phyloP scores from a whole-genome alignment of 2,888 invertebrate species.

The Lepidocyrtoides sp. region DNA sequence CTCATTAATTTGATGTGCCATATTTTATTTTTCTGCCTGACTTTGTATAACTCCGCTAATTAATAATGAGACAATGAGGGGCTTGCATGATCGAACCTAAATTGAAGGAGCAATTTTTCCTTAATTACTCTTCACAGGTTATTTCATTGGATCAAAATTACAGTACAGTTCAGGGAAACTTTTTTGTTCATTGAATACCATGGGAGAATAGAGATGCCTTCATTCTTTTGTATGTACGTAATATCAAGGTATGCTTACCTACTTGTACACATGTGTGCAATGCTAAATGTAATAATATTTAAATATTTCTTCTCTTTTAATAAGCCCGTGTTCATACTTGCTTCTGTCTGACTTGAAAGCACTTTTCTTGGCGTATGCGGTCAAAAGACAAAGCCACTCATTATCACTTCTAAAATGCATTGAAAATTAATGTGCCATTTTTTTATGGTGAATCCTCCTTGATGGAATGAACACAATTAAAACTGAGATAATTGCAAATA shows the following conservation, averaged over 20 bases:
- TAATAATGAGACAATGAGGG: slow-evolving; percentile 79
- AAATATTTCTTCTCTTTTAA: slow-evolving; percentile 25
- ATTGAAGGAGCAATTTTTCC: slow-evolving; percentile 73
- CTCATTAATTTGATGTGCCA: slow-evolving; percentile 55
- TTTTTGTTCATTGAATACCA: slow-evolving; percentile 18
- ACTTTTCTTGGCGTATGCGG: slow-evolving; percentile 32
- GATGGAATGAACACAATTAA: slow-evolving; percentile 55
- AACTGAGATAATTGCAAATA: slow-evolving; percentile 63
- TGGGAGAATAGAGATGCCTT: slow-evolving; percentile 27
- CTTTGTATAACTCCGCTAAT: slow-evolving; percentile 68
- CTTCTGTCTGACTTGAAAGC: not conserved
- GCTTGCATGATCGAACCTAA: slow-evolving; percentile 73
- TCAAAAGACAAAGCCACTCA: slow-evolving; percentile 55
- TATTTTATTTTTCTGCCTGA: slow-evolving; percentile 48
- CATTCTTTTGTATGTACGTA: not conserved
- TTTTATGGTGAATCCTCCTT: slow-evolving; percentile 15
- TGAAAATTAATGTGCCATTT: slow-evolving; percentile 26
- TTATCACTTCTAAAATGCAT: slow-evolving; percentile 61
- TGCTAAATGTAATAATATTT: slow-evolving; percentile 2
- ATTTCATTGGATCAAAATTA: slow-evolving; percentile 15
- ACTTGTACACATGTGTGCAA: not conserved
- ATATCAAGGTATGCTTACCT: not conserved
- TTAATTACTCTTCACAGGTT: slow-evolving; percentile 77
- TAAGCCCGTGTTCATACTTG: slow-evolving; percentile 27
- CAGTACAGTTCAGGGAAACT: not conserved